These are phyloP conservation scores for Chrysodeixis includens DNA, from an alignment of 2,888 invertebrate genomes.

Conservation along the genomic window DNA sequence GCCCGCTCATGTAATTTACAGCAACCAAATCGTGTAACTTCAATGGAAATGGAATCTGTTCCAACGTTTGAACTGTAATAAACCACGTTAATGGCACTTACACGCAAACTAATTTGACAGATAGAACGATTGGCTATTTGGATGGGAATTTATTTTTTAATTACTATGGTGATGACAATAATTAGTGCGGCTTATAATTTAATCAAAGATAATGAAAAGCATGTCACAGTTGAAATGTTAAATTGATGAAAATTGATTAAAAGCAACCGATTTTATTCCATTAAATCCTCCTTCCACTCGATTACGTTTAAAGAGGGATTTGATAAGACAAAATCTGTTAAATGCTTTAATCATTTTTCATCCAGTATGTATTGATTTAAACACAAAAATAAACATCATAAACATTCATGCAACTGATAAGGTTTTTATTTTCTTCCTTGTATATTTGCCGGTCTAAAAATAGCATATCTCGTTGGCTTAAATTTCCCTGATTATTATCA, in stretches of 20 bases:
- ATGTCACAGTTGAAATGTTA: too few species aligned
- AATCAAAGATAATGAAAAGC: too few species aligned
- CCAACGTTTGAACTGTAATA: slow-evolving; percentile 20
- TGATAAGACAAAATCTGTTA: too few species aligned
- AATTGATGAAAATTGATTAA: too few species aligned
- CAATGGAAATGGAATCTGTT: slow-evolving; percentile 31
- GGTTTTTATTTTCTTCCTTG: background rate
- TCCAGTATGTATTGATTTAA: too few species aligned
- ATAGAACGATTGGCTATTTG: background rate
- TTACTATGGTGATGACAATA: background rate
- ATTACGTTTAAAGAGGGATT: background rate
- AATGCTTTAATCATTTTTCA: too few species aligned
- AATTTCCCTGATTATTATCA: slow-evolving; percentile 51
- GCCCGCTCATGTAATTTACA: slow-evolving; percentile 24
- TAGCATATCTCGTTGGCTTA: slow-evolving; percentile 18
- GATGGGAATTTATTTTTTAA: background rate
- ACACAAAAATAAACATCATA: background rate
- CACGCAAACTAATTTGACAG: background rate
- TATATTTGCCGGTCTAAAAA: slow-evolving; percentile 19
- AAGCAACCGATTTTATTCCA: too few species aligned
- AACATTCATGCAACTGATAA: background rate
- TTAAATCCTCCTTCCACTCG: too few species aligned
- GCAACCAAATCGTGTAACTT: slow-evolving; percentile 39
- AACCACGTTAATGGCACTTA: slow-evolving; percentile 17
- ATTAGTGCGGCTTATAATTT: background rate